phyloP scores from a whole-genome alignment of 2,888 invertebrate genomes.

The Melieria omissa region DNA sequence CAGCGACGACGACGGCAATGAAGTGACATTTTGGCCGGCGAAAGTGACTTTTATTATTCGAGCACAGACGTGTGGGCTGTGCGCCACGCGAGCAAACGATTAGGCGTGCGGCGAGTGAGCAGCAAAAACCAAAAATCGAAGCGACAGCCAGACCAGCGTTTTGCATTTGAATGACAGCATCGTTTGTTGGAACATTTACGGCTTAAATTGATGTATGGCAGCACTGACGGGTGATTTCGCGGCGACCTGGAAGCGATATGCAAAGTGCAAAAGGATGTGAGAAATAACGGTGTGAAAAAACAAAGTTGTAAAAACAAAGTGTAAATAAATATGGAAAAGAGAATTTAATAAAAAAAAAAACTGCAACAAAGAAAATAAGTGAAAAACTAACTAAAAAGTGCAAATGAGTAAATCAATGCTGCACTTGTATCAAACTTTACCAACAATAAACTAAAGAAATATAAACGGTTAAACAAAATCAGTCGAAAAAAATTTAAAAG shows the following conservation, averaged over 20 bases:
- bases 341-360: conserved; percentile 7
- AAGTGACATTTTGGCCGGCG: conserved; percentile 31
- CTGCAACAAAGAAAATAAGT: conserved; percentile 23
- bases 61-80: conserved; percentile 21
- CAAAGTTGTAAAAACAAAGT: conserved; percentile 10
- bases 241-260: too few species aligned
- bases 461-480: conserved; percentile 40
- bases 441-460: conserved; percentile 6
- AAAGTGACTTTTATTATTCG: conserved; percentile 22
- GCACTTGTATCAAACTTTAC: conserved; percentile 3
- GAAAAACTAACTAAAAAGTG: conserved; percentile 30
- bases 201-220: neutral
- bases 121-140: neutral
- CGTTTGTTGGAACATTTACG: neutral
- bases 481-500: conserved; percentile 1
- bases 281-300: neutral
- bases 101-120: neutral
- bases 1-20: neutral
- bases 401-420: conserved; percentile 3
- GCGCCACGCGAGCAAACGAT: neutral
- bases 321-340: conserved; percentile 10
- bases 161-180: conserved; percentile 5
- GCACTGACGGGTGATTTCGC: too few species aligned
- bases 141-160: neutral
- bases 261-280: neutral